Base-by-base conservation (phyloP, 1,140 invertebrate species). In the Achroia grisella region DNA sequence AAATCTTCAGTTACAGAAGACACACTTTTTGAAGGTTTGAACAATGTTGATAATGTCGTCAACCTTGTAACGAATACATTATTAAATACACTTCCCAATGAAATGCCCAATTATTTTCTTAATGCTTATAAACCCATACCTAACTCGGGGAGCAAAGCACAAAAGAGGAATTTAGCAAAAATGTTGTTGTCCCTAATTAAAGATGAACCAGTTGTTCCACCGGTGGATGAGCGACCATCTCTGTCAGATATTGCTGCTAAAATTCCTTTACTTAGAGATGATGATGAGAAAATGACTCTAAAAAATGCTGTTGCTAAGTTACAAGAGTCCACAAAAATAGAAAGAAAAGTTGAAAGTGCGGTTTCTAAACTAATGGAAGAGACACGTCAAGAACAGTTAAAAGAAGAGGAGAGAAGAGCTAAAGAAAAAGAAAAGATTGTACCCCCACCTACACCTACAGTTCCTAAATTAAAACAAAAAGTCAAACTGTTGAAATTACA, bases 41-140 rank as follows among this genome's bases (percentile, higher is more conserved):
- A 90, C 32, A 89, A 86, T 42, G 84, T 91, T 1, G 91, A 94
- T 49, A 89, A 90, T 37, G 92, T 91, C 1, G 88, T 93, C 5
- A 90, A 91, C 48, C 76, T 95, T 23, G 92, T 95, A 1, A 88
- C 93, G 52, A 87, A 88, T 17, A 92, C 91, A 31, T 89, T 95
- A 80, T 86, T 90, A 51, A 87, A 86, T 52, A 52, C 67, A 27
- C 86, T 99, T 28, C 98, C 98, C 0, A 90, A 92, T 43, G 89
- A 89, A 46, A 96, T 97, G 89, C 97, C 98, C 0, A 73, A 89
- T 3, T 89, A 91, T 50, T 99, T 99, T 70, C 88, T 91, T 49
- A 88, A 91, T 8, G 91, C 93, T n/a, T 99, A 98, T 81, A 94
- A 93, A n/a, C 97, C 97, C 0, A 96, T 97, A 56, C 91, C 95